These are phyloP conservation scores for Gonioctena quinquepunctata DNA, from an alignment of 1,140 invertebrate species.

Conservation along the genomic window DNA sequence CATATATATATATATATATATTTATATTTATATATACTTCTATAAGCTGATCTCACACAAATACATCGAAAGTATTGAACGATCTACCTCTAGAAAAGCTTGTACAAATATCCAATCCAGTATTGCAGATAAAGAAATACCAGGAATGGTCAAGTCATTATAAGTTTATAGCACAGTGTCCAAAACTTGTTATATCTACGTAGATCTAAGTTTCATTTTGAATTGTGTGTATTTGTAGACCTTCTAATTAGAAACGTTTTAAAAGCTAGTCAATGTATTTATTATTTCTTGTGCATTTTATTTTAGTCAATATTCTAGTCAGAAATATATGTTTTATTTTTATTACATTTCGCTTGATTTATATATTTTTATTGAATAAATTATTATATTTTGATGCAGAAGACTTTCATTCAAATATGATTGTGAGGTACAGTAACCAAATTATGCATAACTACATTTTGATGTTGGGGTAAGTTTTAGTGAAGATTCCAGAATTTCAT, in stretches of 20 bases:
- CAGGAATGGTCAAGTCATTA: slow-evolving; percentile 3
- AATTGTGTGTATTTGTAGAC: slow-evolving; percentile 25
- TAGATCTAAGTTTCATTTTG: slow-evolving; percentile 24
- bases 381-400: slow-evolving; percentile 21
- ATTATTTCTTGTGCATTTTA: slow-evolving; percentile 19
- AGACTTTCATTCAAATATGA: too few relatives aligned
- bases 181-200: slow-evolving; percentile 24
- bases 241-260: slow-evolving; percentile 19
- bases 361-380: slow-evolving; percentile 27
- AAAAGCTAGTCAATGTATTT: slow-evolving; percentile 24
- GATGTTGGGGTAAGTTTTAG: too few relatives aligned
- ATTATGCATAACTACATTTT: too few relatives aligned
- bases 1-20: too few relatives aligned
- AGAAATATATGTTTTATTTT: slow-evolving; percentile 21
- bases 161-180: slow-evolving; percentile 24
- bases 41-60: not conserved
- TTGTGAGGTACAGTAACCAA: too few relatives aligned
- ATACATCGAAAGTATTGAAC: not conserved
- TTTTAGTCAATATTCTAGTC: slow-evolving; percentile 24
- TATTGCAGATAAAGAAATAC: not conserved
- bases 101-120: not conserved
- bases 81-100: not conserved
- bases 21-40: too few relatives aligned
- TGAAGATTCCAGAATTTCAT: too few relatives aligned
- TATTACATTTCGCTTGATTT: slow-evolving; percentile 19